phyloP scores from a whole-genome alignment of 2,888 invertebrate species.

The Antitype chi region DNA sequence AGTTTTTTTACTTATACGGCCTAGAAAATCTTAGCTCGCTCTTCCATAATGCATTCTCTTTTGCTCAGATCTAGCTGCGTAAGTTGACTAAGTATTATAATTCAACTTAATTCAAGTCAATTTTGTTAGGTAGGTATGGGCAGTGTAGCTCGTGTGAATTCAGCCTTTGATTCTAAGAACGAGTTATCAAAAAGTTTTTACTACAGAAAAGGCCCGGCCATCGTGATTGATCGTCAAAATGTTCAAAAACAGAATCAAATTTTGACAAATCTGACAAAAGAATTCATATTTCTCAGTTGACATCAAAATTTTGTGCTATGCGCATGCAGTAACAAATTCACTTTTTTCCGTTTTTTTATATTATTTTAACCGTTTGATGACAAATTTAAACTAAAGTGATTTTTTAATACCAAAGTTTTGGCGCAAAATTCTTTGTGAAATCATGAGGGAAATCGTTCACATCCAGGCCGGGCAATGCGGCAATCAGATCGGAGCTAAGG shows the following conservation, averaged over 20 bases:
- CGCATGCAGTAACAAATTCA: slow-evolving; percentile 68
- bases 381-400: slow-evolving; percentile 71
- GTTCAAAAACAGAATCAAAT: slow-evolving; percentile 54
- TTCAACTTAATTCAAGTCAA: background rate
- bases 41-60: no score
- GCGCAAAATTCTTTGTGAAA: slow-evolving; percentile 80
- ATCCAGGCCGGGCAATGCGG: slow-evolving; percentile 91
- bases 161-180: background rate
- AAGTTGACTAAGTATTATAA: background rate
- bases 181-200: background rate
- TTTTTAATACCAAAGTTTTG: slow-evolving; percentile 73
- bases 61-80: no score
- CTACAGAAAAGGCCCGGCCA: slow-evolving; percentile 42
- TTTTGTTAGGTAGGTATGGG: background rate
- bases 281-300: slow-evolving; percentile 69
- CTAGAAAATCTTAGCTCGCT: no score
- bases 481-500: slow-evolving; percentile 95
- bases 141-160: background rate
- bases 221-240: slow-evolving; percentile 2
- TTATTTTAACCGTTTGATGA: slow-evolving; percentile 75
- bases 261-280: slow-evolving; percentile 71
- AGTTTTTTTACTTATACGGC: no score
- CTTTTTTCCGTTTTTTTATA: slow-evolving; percentile 60
- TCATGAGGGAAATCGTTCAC: slow-evolving; percentile 95
- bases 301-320: slow-evolving; percentile 78